Evolutionary conservation across 1,140 invertebrate species (phyloP).

Genomic region (Thalassaphorura encarpata): DNA sequence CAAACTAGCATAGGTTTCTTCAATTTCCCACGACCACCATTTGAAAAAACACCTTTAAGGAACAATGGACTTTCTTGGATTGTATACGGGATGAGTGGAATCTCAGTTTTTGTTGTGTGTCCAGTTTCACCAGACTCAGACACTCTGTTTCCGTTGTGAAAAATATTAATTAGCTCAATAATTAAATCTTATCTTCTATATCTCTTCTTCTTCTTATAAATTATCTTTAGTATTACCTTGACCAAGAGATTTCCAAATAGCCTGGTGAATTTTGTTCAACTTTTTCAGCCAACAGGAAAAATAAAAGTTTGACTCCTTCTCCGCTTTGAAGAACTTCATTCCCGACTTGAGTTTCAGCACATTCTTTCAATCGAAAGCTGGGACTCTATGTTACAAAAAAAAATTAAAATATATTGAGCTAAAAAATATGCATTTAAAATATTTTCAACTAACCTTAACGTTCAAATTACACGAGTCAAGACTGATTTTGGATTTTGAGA

Average conservation of each 20-base stretch:
- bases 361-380: background rate
- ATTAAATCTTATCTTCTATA: background rate
- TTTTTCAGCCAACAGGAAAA: background rate
- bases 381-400: background rate
- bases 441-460: background rate
- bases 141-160: too few relatives aligned
- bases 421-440: background rate
- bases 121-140: too few relatives aligned
- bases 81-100: slow-evolving; percentile 39
- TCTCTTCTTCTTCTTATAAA: background rate
- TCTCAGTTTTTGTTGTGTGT: slow-evolving; percentile 37
- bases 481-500: slow-evolving; percentile 2
- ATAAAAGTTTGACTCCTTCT: too few relatives aligned
- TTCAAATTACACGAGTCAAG: background rate
- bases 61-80: slow-evolving; percentile 56
- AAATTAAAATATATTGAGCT: background rate
- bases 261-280: background rate
- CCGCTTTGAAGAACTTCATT: background rate
- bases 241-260: background rate
- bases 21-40: slow-evolving; percentile 34
- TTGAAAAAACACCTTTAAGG: slow-evolving; percentile 58
- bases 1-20: slow-evolving; percentile 49
- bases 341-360: background rate
- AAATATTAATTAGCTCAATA: slow-evolving; percentile 13
- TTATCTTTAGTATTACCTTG: background rate